Percentiles rank a stretch among this genome's conserved stretches.
Conservation (phyloP, 2,113 vertebrate species). For the Neoarius graeffei region DNA sequence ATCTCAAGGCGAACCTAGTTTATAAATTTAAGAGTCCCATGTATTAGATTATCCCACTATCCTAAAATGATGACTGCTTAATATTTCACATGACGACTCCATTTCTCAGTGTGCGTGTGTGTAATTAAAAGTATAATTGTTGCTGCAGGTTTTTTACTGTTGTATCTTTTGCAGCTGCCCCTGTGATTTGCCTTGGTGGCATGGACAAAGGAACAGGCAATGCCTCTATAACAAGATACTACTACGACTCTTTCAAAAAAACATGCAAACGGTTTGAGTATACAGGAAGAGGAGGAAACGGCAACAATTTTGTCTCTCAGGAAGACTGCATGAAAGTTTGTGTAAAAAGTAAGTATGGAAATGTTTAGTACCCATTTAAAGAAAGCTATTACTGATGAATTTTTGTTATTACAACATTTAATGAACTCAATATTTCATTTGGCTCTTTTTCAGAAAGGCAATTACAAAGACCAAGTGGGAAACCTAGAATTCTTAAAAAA, state of each 20-base stretch:
- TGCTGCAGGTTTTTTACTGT: neutral
- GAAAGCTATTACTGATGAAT: neutral
- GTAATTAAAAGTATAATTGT: neutral
- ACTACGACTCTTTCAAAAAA: conserved; percentile 78
- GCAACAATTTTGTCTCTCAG: conserved; percentile 85
- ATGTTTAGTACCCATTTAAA: neutral
- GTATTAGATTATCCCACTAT: neutral
- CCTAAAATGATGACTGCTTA: neutral
- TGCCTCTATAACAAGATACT: conserved; percentile 83
- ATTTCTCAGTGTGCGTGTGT: neutral
- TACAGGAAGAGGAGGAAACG: conserved; percentile 87
- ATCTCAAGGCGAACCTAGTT: neutral
- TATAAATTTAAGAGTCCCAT: neutral
- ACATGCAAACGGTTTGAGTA: conserved; percentile 84
- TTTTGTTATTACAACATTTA: neutral
- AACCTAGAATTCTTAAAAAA: neutral
- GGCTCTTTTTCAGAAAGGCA: conserved; percentile 39
- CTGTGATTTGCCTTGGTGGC: conserved; percentile 80
- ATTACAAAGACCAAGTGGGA: neutral
- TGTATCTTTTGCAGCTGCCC: conserved; percentile 66
- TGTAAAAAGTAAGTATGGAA: conserved; percentile 70
- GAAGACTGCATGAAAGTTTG: conserved; percentile 78
- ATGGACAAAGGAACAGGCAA: conserved; percentile 83
- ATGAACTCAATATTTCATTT: conserved; percentile 13
- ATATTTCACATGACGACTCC: neutral